phyloP scores from a whole-genome alignment of 2,888 invertebrate genomes.

The Drosophila formosana region DNA sequence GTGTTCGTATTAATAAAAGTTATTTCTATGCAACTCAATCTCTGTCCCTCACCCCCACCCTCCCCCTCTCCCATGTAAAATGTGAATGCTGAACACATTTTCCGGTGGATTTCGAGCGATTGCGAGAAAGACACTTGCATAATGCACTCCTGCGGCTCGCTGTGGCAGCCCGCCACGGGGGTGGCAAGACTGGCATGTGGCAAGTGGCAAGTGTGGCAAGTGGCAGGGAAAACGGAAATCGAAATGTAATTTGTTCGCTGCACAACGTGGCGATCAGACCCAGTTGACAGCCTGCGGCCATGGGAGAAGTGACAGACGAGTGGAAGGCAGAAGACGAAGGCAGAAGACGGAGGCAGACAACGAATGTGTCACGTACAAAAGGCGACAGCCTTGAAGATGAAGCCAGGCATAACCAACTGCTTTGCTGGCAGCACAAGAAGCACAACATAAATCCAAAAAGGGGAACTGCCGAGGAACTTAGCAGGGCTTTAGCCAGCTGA shows the following conservation, averaged over 20 bases:
- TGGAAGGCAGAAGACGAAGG: neutral
- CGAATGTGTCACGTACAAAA: conserved; percentile 55
- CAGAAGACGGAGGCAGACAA: conserved; percentile 21
- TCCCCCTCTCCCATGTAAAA: conserved; percentile 4
- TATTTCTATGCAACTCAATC: conserved; percentile 27
- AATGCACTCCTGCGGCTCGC: conserved; percentile 46
- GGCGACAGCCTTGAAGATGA: conserved; percentile 33
- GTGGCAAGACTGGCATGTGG: neutral
- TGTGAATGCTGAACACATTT: conserved; percentile 44
- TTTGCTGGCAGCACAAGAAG: conserved; percentile 1
- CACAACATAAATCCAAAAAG: conserved; percentile 28
- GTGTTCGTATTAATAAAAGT: conserved; percentile 50
- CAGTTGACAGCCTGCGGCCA: conserved; percentile 70
- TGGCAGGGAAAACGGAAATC: conserved; percentile 62
- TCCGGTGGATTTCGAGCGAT: conserved; percentile 42
- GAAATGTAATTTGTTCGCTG: conserved; percentile 74
- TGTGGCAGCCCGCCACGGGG: neutral
- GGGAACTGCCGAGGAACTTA: neutral
- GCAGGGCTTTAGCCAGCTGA: conserved; percentile 6
- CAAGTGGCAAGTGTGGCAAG: conserved; percentile 10
- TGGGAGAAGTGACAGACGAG: conserved; percentile 50
- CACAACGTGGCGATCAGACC: conserved; percentile 55
- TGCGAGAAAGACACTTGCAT: conserved; percentile 54
- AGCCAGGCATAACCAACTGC: conserved; percentile 24
- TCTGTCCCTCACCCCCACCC: neutral